Evolutionary conservation across 2,797 vertebrate species (phyloP).

Genomic region (Lithobates pipiens): DNA sequence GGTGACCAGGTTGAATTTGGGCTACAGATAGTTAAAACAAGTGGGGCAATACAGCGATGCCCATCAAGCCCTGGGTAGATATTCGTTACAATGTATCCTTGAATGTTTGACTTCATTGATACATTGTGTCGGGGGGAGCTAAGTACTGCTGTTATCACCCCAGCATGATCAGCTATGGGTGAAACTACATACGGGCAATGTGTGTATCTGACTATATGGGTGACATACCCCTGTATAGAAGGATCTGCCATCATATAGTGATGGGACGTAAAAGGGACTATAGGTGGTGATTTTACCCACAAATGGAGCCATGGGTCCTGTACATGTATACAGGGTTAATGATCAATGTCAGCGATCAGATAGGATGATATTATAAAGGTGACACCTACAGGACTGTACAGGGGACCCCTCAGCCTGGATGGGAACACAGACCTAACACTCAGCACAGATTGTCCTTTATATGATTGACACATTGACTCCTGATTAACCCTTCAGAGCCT

Average conservation of each 20-base stretch:
- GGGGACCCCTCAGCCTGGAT: background rate
- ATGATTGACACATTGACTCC: too few species aligned
- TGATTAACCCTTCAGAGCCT: too few species aligned
- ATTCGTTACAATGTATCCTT: background rate
- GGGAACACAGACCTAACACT: too few species aligned
- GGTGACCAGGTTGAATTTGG: too few species aligned
- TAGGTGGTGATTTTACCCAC: background rate
- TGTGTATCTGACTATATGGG: background rate
- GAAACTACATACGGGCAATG: too few species aligned
- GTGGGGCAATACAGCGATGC: too few species aligned
- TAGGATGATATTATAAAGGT: background rate
- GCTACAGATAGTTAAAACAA: too few species aligned
- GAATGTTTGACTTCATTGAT: background rate
- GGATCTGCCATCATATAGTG: background rate
- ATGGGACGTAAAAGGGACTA: background rate
- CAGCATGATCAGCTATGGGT: too few species aligned
- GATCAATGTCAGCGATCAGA: background rate
- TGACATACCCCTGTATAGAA: background rate
- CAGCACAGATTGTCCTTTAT: too few species aligned
- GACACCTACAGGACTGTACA: background rate
- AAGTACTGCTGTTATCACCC: too few species aligned
- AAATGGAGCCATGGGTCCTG: background rate
- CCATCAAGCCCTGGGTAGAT: background rate
- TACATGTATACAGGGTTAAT: background rate
- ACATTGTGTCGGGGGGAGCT: too few species aligned